Evolutionary conservation across 2,797 vertebrate genomes (phyloP), one percentile per base, ranked within the genome.

Genomic region (Pseudopleuronectes americanus): DNA sequence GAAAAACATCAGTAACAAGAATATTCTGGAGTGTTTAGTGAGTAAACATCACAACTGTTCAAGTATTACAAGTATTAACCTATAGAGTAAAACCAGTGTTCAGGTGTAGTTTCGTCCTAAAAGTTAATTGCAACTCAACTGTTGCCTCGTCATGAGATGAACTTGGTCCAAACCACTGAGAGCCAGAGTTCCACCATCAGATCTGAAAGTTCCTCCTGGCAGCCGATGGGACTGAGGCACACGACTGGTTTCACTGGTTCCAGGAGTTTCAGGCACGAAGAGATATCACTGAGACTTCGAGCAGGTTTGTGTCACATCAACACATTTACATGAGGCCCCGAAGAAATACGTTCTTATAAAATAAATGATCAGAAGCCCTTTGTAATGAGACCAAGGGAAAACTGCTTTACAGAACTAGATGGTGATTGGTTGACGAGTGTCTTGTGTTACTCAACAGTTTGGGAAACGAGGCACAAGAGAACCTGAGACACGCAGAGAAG

Each of bases 1-100:
- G 6, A 67, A 51, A 59, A 31, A 58, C 3, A 61, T 53, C 3
- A 55, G 9, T 22, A 48, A 61, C 13, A 23, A 49, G 31, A 45
- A 64, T 59, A 8, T 43, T 73, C 19, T 53, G 21, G 21, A 74
- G 62, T 54, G 47, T 76, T 4, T 65, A 64, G 41, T 47, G 28
- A 71, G 64, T 52, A 67, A 76, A 74, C 49, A 49, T 22, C 3
- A 38, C 28, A 58, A 57, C 41, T 5, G 0, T 49, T 76, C 21
- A 64, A 51, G 14, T 19, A 6, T 71, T 10, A 48, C 19, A n/a
- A 54, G 6, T 4, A 52, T 59, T 31, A 66, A 63, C 38, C 14
- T 1, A 31, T 31, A 54, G n/a, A 66, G 55, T 38, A 24, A 62
- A 23, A 60, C n/a, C 9, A 33, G 48, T 22, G 1, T 49, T 22